Conservation (phyloP, 2,888 invertebrate species). For the Stenurella melanura region DNA sequence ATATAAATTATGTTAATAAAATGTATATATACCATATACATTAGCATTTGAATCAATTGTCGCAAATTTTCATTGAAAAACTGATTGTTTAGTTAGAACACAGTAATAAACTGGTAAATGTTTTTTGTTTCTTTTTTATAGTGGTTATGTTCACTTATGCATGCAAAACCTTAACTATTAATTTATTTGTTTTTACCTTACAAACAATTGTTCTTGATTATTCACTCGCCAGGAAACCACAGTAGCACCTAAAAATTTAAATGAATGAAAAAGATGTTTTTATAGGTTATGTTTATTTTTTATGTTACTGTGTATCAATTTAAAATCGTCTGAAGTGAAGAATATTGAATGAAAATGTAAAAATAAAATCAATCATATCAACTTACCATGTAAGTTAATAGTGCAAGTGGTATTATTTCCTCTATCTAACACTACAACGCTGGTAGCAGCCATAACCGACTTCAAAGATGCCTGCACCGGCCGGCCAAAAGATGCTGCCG, state of each 20-base stretch:
- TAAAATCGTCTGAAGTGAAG: conserved; percentile 19
- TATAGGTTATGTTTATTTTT: conserved; percentile 67
- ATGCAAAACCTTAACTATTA: conserved; percentile 19
- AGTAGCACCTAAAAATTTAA: conserved; percentile 86
- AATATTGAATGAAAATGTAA: conserved; percentile 42
- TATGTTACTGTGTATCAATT: conserved; percentile 40
- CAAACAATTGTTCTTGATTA: conserved; percentile 97
- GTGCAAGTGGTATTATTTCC: conserved; percentile 98
- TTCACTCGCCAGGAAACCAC: conserved; percentile 97
- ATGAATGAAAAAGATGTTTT: conserved; percentile 45
- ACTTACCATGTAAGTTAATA: conserved; percentile 96
- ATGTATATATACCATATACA: background rate
- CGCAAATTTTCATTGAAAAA: background rate
- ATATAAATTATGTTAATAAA: background rate
- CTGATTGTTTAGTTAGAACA: background rate
- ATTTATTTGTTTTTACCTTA: conserved; percentile 81
- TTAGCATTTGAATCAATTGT: background rate
- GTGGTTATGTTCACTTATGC: conserved; percentile 31
- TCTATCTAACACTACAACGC: conserved; percentile 95
- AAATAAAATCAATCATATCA: conserved; percentile 55
- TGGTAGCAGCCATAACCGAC: conserved; percentile 84
- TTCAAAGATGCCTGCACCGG: conserved; percentile 59
- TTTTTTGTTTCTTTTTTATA: conserved; percentile 16
- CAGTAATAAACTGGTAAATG: background rate
- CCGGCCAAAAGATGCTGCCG: conserved; percentile 70